Evolutionary conservation across 2,888 invertebrate species (phyloP), one percentile per base, ranked within the genome.

Genomic region (Dysmachus trigonus): DNA sequence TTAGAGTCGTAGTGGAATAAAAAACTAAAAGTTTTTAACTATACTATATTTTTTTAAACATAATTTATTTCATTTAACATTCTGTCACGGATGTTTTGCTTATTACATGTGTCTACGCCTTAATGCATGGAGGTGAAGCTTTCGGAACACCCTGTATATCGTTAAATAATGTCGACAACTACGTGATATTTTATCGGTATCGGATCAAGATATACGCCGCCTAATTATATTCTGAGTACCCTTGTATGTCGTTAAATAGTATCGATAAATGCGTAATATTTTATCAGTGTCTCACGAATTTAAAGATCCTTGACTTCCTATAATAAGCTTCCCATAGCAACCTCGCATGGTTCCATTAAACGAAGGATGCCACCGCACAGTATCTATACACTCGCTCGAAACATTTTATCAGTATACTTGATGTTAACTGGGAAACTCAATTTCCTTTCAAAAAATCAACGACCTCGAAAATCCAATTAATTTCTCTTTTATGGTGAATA

Each of bases 391-490:
- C 13, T 62, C 13, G 27, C 10, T 22, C 7, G 47, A 2, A 47
- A 47, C 47, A 47, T 62, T 62, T 22, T 62, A 62, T 62, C 73
- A 73, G 31, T 33, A 73, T 33, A 73, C 41, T 35, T 38, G 33
- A 35, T n/a, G 41, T 38, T 35, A 18, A 71, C 27, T 27, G 35
- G 4, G 33, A 71, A 83, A 83, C 71, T 83, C 71, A 62, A 83
- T 83, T 83, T 83, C 83, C 83, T 71, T n/a, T 71, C 27, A 15
- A 84, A 84, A 84, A 84, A n/a, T 73, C 72, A 38, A 30, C 41
- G 41, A 72, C n/a, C 22, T 72, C 72, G 83, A 84, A 84, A 84
- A 84, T 72, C 41, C 83, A 72, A 84, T 84, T 84, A 84, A 84
- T 84, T 72, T 84, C 30, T 30, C 22, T 22, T 84, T 84, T n/a